Evolutionary conservation across 1,140 invertebrate species (phyloP).

Genomic region (Bombyx mori): ASM3026992v2 NC_085116.1:8000001-8000500

Average conservation of each 20-base stretch:
- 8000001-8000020: slow-evolving; percentile 66
- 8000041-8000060: slow-evolving; percentile 57
- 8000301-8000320: slow-evolving; percentile 22
- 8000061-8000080: slow-evolving; percentile 30
- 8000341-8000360: slow-evolving; percentile 6
- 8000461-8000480: slow-evolving; percentile 7
- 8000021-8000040: slow-evolving; percentile 62
- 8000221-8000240: too few species aligned
- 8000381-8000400: slow-evolving; percentile 5
- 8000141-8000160: too few species aligned
- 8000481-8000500: too few species aligned
- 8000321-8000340: slow-evolving; percentile 27
- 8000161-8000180: too few species aligned
- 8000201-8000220: too few species aligned
- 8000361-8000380: slow-evolving; percentile 5
- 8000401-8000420: slow-evolving; percentile 19
- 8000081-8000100: slow-evolving; percentile 38
- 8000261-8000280: not conserved
- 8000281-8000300: not conserved
- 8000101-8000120: slow-evolving; percentile 13
- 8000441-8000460: slow-evolving; percentile 25
- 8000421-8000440: slow-evolving; percentile 25
- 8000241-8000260: too few species aligned
- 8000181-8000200: too few species aligned
- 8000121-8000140: too few species aligned